phyloP scores from a whole-genome alignment of 2,113 vertebrate species.

The Actenoides lindsayi region DNA sequence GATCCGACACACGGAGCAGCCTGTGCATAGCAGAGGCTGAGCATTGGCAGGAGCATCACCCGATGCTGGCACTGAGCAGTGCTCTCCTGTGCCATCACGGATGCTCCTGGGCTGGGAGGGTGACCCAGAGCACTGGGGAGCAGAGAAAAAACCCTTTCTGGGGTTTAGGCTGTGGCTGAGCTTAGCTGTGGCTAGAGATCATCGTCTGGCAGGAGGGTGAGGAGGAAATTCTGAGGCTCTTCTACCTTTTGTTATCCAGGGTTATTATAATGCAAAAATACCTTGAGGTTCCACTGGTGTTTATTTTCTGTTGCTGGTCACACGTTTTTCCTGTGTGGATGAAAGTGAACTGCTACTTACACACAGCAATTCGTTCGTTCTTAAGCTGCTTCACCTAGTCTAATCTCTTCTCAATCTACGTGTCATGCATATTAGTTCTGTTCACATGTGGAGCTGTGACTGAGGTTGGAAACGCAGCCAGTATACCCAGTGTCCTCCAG shows the following conservation, averaged over 20 bases:
- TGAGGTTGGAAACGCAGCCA: not conserved
- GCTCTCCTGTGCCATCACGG: not conserved
- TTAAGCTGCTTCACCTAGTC: not conserved
- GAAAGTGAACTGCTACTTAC: not conserved
- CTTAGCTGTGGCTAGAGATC: not conserved
- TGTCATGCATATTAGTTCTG: not conserved
- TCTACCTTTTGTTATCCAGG: not conserved
- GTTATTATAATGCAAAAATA: not conserved
- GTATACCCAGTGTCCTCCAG: not conserved
- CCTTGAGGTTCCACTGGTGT: not conserved
- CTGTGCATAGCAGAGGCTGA: not conserved
- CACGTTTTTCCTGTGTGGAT: not conserved
- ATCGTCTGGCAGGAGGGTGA: not conserved
- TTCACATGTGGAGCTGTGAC: not conserved
- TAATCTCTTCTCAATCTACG: not conserved
- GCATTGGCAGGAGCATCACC: not conserved
- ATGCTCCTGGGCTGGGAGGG: not conserved
- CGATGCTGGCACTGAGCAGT: not conserved
- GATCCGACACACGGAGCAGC: not conserved
- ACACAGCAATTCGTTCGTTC: not conserved
- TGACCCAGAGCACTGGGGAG: not conserved
- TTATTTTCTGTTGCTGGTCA: not conserved
- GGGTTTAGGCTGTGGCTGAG: not conserved
- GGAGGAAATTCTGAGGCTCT: not conserved
- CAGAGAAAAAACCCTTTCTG: not conserved